phyloP scores from a whole-genome alignment of 2,113 vertebrate species.

The Zapornia atra region DNA sequence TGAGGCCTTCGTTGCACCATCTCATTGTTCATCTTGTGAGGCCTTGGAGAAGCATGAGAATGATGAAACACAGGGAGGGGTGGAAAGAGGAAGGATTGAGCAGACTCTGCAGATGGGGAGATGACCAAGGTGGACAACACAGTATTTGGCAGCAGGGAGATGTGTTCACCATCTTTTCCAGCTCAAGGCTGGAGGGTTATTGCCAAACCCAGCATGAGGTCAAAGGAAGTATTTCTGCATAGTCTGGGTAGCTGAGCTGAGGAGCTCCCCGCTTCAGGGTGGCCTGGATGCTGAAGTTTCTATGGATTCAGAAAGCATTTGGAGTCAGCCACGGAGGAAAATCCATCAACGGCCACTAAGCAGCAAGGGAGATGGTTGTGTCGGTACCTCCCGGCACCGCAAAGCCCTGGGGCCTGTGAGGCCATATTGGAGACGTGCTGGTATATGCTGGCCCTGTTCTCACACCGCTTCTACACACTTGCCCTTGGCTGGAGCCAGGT shows the following conservation, averaged over 20 bases:
- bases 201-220: not conserved
- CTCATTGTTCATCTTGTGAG: not conserved
- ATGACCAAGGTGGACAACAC: not conserved
- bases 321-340: not conserved
- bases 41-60: not conserved
- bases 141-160: not conserved
- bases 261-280: not conserved
- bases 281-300: not conserved
- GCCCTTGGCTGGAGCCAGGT: not conserved
- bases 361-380: fast-evolving
- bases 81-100: not conserved
- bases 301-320: not conserved
- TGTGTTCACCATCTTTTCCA: not conserved
- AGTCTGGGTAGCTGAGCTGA: not conserved
- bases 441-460: fast-evolving
- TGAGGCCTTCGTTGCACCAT: not conserved
- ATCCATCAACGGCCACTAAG: not conserved
- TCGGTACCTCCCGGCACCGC: not conserved
- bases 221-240: not conserved
- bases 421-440: not conserved
- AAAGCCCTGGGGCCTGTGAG: not conserved
- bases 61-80: not conserved
- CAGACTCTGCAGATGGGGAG: not conserved
- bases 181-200: fast-evolving
- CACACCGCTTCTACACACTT: not conserved